These are phyloP conservation scores for Drepana falcataria DNA, from an alignment of 2,888 invertebrate species.

Conservation along the genomic window DNA sequence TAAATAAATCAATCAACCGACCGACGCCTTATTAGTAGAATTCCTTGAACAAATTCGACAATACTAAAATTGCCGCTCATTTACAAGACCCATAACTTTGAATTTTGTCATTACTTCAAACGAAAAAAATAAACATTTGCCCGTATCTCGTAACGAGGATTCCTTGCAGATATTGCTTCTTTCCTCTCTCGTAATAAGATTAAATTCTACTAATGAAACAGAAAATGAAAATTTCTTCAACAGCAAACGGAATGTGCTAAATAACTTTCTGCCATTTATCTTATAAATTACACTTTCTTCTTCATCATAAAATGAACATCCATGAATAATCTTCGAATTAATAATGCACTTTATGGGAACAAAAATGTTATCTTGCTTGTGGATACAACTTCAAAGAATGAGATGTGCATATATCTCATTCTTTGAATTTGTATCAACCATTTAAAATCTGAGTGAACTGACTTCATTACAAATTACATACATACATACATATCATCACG, in stretches of 20 bases:
- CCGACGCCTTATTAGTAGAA: neutral
- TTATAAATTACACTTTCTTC: conserved; percentile 38
- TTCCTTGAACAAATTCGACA: neutral
- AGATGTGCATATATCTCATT: no score
- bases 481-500: no score
- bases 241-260: conserved; percentile 51
- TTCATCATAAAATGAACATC: no score
- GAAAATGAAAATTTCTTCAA: conserved; percentile 64
- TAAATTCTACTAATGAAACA: conserved; percentile 72
- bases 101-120: conserved; percentile 31
- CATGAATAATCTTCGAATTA: no score
- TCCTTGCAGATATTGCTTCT: conserved; percentile 52
- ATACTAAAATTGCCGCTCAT: neutral
- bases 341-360: no score
- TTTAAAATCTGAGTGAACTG: no score
- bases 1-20: no score
- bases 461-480: no score
- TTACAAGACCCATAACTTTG: conserved; percentile 12
- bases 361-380: no score
- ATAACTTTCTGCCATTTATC: conserved; percentile 60
- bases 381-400: no score
- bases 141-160: conserved; percentile 47
- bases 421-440: no score
- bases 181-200: conserved; percentile 58
- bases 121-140: conserved; percentile 37